phyloP scores from a whole-genome alignment of 2,797 vertebrate species.

The Pipistrellus pipistrellus region DNA sequence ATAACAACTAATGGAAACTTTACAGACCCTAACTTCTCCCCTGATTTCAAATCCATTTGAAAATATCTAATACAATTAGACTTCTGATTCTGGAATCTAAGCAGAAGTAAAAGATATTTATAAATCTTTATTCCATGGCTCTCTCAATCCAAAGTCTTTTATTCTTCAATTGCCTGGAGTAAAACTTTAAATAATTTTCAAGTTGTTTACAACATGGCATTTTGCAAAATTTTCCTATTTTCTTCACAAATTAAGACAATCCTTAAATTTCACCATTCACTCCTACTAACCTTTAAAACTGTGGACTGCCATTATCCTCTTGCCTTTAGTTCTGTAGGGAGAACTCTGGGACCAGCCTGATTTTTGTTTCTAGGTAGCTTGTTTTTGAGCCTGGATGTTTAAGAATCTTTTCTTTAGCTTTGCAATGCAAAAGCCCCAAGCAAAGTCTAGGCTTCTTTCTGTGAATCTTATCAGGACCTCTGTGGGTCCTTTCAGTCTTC shows the following conservation, averaged over 20 bases:
- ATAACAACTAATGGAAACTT: conserved; percentile 10
- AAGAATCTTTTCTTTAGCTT: background rate
- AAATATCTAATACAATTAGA: conserved; percentile 61
- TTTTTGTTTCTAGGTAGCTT: background rate
- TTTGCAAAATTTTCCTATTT: background rate
- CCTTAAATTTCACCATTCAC: background rate
- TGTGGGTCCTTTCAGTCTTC: background rate
- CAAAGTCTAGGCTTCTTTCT: background rate
- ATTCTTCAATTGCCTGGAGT: background rate
- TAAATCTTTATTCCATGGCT: background rate
- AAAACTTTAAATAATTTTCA: conserved; percentile 34
- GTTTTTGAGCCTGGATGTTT: background rate
- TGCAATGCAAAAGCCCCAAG: background rate
- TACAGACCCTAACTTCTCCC: background rate
- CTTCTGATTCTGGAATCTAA: conserved; percentile 18
- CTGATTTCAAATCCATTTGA: conserved; percentile 22
- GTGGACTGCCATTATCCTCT: background rate
- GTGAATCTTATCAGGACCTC: background rate
- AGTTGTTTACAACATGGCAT: background rate
- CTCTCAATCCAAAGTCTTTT: conserved; percentile 2
- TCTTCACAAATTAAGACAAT: conserved; percentile 30
- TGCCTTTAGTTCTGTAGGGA: background rate
- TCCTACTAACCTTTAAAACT: background rate
- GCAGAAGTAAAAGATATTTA: background rate
- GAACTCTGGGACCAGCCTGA: background rate